phyloP scores from a whole-genome alignment of 2,797 vertebrate species.

The Sciurus vulgaris region DNA sequence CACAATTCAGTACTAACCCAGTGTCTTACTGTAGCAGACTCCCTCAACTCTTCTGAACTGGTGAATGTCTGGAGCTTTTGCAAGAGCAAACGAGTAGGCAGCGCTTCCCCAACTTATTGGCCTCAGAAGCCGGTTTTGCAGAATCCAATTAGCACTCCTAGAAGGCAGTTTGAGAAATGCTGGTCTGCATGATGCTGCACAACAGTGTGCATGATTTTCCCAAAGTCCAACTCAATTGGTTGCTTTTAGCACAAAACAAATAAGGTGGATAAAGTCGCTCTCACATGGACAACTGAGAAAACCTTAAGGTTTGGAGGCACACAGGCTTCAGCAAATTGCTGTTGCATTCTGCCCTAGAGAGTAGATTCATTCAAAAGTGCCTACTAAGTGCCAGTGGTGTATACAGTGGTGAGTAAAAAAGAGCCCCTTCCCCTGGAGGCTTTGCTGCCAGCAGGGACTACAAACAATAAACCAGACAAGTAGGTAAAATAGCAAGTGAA shows the following conservation, averaged over 20 bases:
- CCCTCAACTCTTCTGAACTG: slow-evolving; percentile 6
- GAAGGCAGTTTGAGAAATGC: not conserved
- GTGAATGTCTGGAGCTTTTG: not conserved
- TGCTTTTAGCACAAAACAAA: not conserved
- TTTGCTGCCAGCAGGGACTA: not conserved
- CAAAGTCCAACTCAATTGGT: not conserved
- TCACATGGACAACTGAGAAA: not conserved
- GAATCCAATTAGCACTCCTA: slow-evolving; percentile 29
- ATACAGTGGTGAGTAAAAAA: not conserved
- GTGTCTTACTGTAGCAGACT: not conserved
- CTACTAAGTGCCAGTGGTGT: not conserved
- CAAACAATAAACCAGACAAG: not conserved
- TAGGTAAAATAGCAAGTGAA: not conserved
- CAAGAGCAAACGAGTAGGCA: not conserved
- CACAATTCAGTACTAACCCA: not conserved
- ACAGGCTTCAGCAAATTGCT: not conserved
- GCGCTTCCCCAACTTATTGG: not conserved
- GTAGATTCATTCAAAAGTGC: not conserved
- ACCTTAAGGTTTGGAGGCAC: not conserved
- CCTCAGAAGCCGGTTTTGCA: slow-evolving; percentile 3
- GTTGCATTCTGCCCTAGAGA: not conserved
- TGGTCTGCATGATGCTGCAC: not conserved
- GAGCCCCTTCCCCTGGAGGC: not conserved
- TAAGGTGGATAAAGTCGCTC: not conserved
- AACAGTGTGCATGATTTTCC: not conserved